Conservation (phyloP, 2,113 vertebrate genomes). For the Mormyrus iriodes region DNA sequence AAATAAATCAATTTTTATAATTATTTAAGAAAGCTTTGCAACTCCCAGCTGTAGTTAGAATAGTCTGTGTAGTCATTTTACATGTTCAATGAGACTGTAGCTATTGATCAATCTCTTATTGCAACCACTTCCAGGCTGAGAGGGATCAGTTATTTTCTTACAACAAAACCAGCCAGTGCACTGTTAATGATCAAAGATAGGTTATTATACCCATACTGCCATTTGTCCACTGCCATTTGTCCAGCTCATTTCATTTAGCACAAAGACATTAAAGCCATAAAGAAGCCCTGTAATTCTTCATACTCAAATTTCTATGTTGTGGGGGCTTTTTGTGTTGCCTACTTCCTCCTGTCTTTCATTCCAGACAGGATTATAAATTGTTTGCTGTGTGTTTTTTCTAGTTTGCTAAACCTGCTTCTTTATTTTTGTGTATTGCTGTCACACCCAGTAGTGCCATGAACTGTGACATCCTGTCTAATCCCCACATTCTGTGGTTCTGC, state of each 20-base stretch:
- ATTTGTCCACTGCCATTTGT: not conserved
- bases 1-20: not conserved
- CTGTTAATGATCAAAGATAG: not conserved
- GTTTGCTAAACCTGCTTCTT: not conserved
- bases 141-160: not conserved
- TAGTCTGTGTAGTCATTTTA: not conserved
- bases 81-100: not conserved
- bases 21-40: not conserved
- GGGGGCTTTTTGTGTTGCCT: not conserved
- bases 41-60: not conserved
- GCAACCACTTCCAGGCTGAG: not conserved
- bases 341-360: not conserved
- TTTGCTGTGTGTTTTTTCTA: not conserved
- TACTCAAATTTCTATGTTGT: not conserved
- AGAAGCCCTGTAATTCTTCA: not conserved
- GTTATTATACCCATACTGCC: not conserved
- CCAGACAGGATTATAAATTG: not conserved
- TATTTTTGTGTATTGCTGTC: not conserved
- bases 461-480: not conserved
- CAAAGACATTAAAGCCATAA: not conserved
- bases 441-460: not conserved
- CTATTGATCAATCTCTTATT: not conserved
- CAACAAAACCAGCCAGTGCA: not conserved
- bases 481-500: not conserved
- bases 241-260: not conserved